Percentiles rank a stretch among this genome's conserved stretches.
phyloP scores from a whole-genome alignment of 2,113 vertebrate species.

The Entosphenus tridentatus region DNA sequence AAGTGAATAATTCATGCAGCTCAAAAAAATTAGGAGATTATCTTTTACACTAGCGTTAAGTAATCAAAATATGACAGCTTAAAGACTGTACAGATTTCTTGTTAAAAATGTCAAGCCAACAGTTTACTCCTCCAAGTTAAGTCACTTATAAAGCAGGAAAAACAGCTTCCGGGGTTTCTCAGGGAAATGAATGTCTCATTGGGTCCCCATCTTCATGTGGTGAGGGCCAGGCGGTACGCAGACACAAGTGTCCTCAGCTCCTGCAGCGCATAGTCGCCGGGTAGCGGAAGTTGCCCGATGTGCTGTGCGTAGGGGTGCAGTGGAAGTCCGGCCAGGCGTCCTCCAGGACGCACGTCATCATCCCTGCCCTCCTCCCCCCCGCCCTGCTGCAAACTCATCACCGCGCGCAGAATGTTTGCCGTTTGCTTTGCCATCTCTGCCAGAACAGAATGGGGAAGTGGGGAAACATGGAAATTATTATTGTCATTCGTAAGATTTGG shows the following conservation, averaged over 20 bases:
- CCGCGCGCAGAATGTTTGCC: conserved; percentile 58
- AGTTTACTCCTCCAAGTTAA: neutral
- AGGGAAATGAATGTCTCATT: conserved; percentile 17
- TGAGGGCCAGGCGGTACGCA: conserved; percentile 54
- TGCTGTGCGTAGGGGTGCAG: conserved; percentile 48
- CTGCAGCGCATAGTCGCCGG: conserved; percentile 77
- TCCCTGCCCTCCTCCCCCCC: conserved; percentile 15
- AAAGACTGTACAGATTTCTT: neutral
- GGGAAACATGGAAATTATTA: neutral
- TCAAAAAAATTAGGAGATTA: too few relatives aligned
- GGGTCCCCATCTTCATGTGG: conserved; percentile 18
- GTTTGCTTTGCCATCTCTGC: conserved; percentile 85
- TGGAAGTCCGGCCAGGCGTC: conserved; percentile 25
- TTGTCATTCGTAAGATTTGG: neutral
- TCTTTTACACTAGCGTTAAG: neutral
- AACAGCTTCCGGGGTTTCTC: neutral
- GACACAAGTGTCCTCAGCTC: conserved; percentile 67
- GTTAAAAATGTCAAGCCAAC: neutral
- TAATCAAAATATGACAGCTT: conserved; percentile 6
- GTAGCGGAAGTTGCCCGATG: conserved; percentile 63
- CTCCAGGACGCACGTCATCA: neutral
- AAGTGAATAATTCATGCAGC: too few relatives aligned
- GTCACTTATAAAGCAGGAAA: neutral
- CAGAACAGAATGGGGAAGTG: neutral
- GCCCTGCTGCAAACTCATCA: conserved; percentile 52